Evolutionary conservation across 2,113 vertebrate genomes (phyloP), one percentile per base, ranked within the genome.

Genomic region (Brachyhypopomus occidentalis): DNA sequence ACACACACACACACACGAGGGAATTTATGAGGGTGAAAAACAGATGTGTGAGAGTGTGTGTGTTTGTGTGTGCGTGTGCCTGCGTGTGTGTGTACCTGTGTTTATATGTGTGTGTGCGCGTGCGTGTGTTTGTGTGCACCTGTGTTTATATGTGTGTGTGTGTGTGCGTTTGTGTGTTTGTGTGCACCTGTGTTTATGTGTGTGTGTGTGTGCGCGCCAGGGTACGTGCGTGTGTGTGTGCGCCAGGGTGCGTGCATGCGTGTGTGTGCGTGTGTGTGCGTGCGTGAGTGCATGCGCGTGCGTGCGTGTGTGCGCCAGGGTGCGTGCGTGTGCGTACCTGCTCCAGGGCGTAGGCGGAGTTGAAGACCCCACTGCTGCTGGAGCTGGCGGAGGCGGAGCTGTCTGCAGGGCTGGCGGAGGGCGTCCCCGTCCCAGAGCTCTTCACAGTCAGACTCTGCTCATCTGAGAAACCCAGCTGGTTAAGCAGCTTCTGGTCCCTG

Each of bases 401-500:
- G 82, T 99, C 98, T 8, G 94, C 94, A 0, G 98, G 98, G 90
- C 96, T 96, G 80, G 96, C 96, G 0, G 98, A 99, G 0, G 98
- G 97, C 1, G 98, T 98, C 2, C 97, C 98, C 0, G 96, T 97
- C 83, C 97, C 96, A 0, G 96, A 96, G 1, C 95, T 98, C 92
- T 99, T 99, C 55, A 99, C 96, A 0, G 97, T 98, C 45, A 99
- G 95, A 55, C 92, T 89, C 89, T 99, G 98, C 34, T 98, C 97
- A 79, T 99, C 97, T 17, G 92, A 96, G 89, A 99, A 99, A 30
- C 96, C 96, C 84, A 99, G 91, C 63, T 99, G 98, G 87, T 98
- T 97, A 72, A 99, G 95, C 9, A 99, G 93, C 89, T 99, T 99
- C 91, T 99, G 98, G 90, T 99, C 97, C 89, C 97, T 96, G 89